phyloP scores from a whole-genome alignment of 2,797 vertebrate species.

The Myotis vivesi region DNA sequence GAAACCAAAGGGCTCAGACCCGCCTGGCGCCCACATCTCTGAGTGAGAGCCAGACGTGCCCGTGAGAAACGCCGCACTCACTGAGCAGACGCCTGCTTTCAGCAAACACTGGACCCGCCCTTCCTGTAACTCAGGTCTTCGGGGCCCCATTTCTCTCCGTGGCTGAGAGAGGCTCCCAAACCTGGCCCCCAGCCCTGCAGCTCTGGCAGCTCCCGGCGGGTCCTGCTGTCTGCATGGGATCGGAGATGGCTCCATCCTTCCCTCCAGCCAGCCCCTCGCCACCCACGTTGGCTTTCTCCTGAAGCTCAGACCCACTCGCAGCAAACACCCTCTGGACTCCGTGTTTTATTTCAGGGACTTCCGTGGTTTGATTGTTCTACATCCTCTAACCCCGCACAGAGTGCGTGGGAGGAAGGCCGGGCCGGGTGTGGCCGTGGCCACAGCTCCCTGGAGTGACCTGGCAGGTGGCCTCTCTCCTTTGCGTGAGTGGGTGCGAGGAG shows the following conservation, averaged over 20 bases:
- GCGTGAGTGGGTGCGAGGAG: neutral
- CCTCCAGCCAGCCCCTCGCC: conserved; percentile 54
- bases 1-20: neutral
- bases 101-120: conserved; percentile 29
- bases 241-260: conserved; percentile 59
- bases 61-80: conserved; percentile 75
- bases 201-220: neutral
- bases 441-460: conserved; percentile 48
- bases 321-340: conserved; percentile 80
- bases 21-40: neutral
- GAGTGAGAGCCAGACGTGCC: neutral
- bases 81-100: conserved; percentile 55
- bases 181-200: neutral
- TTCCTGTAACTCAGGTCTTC: conserved; percentile 44
- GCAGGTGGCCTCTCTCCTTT: neutral
- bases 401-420: conserved; percentile 92
- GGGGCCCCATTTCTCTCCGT: conserved; percentile 50
- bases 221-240: conserved; percentile 26
- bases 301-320: conserved; percentile 63
- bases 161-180: conserved; percentile 6
- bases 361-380: conserved; percentile 89
- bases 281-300: conserved; percentile 58
- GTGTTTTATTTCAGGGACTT: conserved; percentile 88
- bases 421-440: conserved; percentile 85
- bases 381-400: conserved; percentile 88